phyloP scores from a whole-genome alignment of 2,888 invertebrate species.

The Nemotelus nigrinus region DNA sequence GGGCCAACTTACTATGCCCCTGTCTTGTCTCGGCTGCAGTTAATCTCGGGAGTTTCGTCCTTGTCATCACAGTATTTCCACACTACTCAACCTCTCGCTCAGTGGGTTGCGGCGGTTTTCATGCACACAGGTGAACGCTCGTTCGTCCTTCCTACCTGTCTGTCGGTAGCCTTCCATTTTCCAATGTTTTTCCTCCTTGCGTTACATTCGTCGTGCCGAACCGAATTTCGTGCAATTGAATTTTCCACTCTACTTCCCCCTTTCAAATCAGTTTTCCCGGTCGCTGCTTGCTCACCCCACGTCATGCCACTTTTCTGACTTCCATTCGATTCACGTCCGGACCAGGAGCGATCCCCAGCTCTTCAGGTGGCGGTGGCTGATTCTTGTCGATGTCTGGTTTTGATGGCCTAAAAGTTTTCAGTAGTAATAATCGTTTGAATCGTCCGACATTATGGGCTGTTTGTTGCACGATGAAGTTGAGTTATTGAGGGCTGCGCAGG shows the following conservation, averaged over 20 bases:
- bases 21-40: not conserved
- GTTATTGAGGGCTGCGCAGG: conserved; percentile 14
- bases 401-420: conserved; percentile 36
- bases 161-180: not conserved
- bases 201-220: not conserved
- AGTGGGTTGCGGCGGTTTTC: not conserved
- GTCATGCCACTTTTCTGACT: not conserved
- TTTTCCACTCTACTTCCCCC: conserved; percentile 2
- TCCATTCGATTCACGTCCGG: not conserved
- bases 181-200: not conserved
- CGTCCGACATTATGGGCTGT: conserved; percentile 31
- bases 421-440: conserved; percentile 35
- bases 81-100: not conserved
- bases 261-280: not conserved
- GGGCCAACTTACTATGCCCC: not conserved
- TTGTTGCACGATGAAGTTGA: conserved; percentile 24
- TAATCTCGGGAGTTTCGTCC: conserved; percentile 26
- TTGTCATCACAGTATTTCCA: conserved; percentile 10
- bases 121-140: conserved; percentile 21
- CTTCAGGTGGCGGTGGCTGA: conserved; percentile 34
- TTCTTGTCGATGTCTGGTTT: conserved; percentile 43
- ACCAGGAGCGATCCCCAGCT: not conserved
- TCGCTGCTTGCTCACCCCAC: not conserved
- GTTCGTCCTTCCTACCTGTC: not conserved
- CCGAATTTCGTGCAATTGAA: not conserved